A percentile compares a stretch with the other conserved stretches of the same genome.
phyloP scores from a whole-genome alignment of 2,888 invertebrate genomes.

The Isoperla grammatica region DNA sequence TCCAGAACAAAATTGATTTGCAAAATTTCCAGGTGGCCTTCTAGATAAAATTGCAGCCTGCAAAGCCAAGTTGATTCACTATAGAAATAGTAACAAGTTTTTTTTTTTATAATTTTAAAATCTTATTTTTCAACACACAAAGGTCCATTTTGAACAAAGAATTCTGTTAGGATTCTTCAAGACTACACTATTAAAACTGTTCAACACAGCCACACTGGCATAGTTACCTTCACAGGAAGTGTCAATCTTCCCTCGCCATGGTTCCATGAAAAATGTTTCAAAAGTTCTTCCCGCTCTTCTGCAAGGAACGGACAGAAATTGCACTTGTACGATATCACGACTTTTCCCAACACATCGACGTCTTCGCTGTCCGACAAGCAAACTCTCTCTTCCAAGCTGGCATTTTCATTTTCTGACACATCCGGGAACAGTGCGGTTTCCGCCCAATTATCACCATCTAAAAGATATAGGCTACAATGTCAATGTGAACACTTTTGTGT shows the following conservation, averaged over 20 bases:
- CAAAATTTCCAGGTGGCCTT: too few relatives aligned
- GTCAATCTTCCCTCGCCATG: constrained; percentile 15
- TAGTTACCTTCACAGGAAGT: background rate
- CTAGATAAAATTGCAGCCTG: too few relatives aligned
- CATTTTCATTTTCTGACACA: constrained; percentile 7
- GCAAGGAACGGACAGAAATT: constrained; percentile 50
- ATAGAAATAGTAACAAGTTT: too few relatives aligned
- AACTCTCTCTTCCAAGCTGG: background rate
- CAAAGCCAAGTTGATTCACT: too few relatives aligned
- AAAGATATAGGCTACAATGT: background rate
- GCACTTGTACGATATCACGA: constrained; percentile 51
- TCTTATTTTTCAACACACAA: too few relatives aligned
- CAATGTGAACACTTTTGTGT: background rate
- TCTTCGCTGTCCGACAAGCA: constrained; percentile 26
- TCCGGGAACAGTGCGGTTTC: background rate
- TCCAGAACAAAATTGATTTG: too few relatives aligned
- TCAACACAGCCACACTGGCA: too few relatives aligned
- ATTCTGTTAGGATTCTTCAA: too few relatives aligned
- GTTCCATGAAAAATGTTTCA: constrained; percentile 41
- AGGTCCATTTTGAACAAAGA: too few relatives aligned
- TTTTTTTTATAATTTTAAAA: too few relatives aligned
- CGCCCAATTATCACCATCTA: background rate
- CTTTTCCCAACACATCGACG: constrained; percentile 48
- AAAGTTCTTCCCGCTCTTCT: constrained; percentile 41
- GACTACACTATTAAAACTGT: too few relatives aligned